A percentile compares a stretch with the other conserved stretches of the same genome.
Conservation (phyloP, 2,888 invertebrate species). For the Melikaiella ostensackeni region DNA sequence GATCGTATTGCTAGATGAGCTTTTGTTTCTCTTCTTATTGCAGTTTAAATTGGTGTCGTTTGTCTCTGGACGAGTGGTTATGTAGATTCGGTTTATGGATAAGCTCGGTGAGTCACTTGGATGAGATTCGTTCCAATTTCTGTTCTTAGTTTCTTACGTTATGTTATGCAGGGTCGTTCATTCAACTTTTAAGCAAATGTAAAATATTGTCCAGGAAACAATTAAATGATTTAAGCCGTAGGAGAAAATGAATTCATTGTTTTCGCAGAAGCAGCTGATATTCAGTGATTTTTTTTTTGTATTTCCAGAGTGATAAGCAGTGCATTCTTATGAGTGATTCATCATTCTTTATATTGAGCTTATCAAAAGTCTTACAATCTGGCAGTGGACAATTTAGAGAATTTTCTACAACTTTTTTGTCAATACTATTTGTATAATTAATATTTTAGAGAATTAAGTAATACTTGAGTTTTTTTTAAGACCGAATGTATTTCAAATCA, state of each 20-base stretch:
- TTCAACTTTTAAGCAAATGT: constrained; percentile 19
- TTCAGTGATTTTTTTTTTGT: neutral
- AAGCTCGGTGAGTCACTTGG: constrained; percentile 47
- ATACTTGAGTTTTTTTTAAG: too few relatives aligned
- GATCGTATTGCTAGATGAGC: neutral
- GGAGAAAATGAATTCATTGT: neutral
- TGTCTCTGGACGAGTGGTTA: constrained; percentile 18
- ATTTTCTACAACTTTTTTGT: too few relatives aligned
- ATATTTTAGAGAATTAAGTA: too few relatives aligned
- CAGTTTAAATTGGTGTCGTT: constrained; percentile 21
- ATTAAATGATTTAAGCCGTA: neutral
- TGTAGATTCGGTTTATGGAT: constrained; percentile 46
- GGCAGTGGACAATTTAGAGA: too few relatives aligned
- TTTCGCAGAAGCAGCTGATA: neutral
- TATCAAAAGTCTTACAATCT: too few relatives aligned
- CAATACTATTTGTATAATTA: too few relatives aligned
- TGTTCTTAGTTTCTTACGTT: neutral
- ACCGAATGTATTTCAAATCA: too few relatives aligned
- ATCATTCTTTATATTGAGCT: neutral
- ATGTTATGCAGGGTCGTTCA: constrained; percentile 18
- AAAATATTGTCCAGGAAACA: neutral
- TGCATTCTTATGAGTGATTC: neutral
- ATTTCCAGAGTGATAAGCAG: neutral
- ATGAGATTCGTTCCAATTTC: constrained; percentile 20
- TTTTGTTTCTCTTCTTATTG: constrained; percentile 15